Evolutionary conservation across 2,888 invertebrate species (phyloP).

Genomic region (Tineola bisselliella): DNA sequence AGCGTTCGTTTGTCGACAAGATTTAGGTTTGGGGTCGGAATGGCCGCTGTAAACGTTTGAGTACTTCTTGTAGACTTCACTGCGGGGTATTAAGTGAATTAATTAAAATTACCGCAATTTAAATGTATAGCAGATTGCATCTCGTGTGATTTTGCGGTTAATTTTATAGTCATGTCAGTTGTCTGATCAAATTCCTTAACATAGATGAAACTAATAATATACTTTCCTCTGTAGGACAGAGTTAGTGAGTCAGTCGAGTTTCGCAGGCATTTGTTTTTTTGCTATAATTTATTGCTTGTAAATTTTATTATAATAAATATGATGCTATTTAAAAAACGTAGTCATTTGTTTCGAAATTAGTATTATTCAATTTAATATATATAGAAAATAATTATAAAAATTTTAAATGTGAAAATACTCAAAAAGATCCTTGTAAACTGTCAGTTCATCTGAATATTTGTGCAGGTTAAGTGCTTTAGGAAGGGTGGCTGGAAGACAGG

Average conservation of each 20-base stretch:
- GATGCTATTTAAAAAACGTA: too few relatives aligned
- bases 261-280: too few relatives aligned
- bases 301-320: too few relatives aligned
- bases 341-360: too few relatives aligned
- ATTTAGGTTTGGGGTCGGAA: conserved; percentile 24
- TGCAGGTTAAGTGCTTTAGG: conserved; percentile 3
- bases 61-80: not conserved
- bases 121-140: conserved; percentile 20
- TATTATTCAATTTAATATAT: too few relatives aligned
- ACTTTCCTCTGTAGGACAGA: too few relatives aligned
- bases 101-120: conserved; percentile 51
- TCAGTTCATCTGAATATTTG: conserved; percentile 5
- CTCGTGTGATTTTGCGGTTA: not conserved
- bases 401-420: too few relatives aligned
- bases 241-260: too few relatives aligned
- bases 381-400: too few relatives aligned
- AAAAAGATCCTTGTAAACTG: not conserved
- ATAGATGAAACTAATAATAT: too few relatives aligned
- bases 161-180: not conserved
- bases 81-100: conserved; percentile 38
- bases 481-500: conserved; percentile 24
- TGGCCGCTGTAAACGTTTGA: conserved; percentile 12
- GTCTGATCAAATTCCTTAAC: too few relatives aligned
- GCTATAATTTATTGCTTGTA: too few relatives aligned
- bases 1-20: conserved; percentile 47